phyloP scores from a whole-genome alignment of 1,140 invertebrate genomes.

The Mamestra configurata region DNA sequence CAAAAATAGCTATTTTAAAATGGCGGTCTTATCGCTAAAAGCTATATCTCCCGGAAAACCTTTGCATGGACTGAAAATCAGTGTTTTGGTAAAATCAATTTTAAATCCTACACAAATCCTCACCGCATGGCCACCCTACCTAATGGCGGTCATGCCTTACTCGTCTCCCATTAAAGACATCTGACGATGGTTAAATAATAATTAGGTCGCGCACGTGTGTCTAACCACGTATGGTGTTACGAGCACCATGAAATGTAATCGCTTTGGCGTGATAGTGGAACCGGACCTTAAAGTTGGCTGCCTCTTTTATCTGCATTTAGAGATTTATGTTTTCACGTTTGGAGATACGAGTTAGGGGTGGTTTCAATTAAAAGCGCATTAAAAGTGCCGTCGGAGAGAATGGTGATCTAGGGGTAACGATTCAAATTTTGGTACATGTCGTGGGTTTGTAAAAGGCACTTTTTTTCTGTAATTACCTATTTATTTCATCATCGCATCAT shows the following conservation, averaged over 20 bases:
- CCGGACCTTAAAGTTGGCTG: background rate
- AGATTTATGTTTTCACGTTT: background rate
- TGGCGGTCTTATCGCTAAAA: no score
- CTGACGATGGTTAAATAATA: conserved; percentile 67
- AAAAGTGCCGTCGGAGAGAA: no score
- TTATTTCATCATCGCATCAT: no score
- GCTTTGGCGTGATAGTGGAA: conserved; percentile 6
- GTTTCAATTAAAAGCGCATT: no score
- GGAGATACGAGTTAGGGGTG: background rate
- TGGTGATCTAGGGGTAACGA: no score
- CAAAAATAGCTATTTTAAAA: no score
- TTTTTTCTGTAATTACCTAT: no score
- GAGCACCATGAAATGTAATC: conserved; percentile 47
- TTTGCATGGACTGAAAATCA: no score
- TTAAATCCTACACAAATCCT: background rate
- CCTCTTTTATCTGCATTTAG: background rate
- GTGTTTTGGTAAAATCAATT: background rate
- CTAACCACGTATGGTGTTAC: conserved; percentile 30
- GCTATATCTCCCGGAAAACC: no score
- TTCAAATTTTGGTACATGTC: no score
- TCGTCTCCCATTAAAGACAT: conserved; percentile 63
- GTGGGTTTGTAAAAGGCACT: no score
- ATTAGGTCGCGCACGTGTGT: conserved; percentile 62
- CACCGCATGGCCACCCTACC: background rate
- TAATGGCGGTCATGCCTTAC: conserved; percentile 52